Evolutionary conservation across 2,888 invertebrate genomes (phyloP).

Genomic region (Incurvaria masculella): DNA sequence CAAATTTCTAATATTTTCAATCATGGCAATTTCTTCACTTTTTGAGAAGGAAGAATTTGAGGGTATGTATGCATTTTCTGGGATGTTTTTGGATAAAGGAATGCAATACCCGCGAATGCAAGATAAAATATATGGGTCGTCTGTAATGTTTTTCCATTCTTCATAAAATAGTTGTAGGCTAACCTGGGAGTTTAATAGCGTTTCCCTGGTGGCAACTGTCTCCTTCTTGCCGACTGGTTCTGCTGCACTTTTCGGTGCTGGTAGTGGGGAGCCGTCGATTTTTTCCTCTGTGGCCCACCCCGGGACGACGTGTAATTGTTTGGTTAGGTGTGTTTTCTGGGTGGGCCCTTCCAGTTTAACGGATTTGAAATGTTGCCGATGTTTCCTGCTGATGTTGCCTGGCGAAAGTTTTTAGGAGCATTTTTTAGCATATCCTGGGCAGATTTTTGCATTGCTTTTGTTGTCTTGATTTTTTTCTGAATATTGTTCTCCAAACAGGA

Average conservation of each 20-base stretch:
- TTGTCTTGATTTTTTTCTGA: conserved; percentile 2
- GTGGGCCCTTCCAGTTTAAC: not conserved
- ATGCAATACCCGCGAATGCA: not conserved
- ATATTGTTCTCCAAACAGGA: conserved; percentile 4
- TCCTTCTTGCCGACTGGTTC: too few species aligned
- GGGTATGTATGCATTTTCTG: not conserved
- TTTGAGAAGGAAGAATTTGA: not conserved
- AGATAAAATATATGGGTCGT: not conserved
- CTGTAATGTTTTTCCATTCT: not conserved
- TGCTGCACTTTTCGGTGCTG: too few species aligned
- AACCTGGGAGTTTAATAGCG: too few species aligned
- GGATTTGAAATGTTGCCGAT: not conserved
- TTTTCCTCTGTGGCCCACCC: too few species aligned
- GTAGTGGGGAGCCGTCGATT: not conserved
- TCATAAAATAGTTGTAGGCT: not conserved
- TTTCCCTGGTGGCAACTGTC: too few species aligned
- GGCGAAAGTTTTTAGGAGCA: not conserved
- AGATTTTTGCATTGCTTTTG: conserved; percentile 1
- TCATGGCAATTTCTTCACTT: not conserved
- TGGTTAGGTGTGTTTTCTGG: not conserved
- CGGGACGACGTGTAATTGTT: not conserved
- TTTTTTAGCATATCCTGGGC: not conserved
- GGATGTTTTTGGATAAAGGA: not conserved
- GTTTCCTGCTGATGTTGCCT: not conserved
- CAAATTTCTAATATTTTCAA: not conserved